Evolutionary conservation across 2,888 invertebrate species (phyloP), one percentile per base, ranked within the genome.

Genomic region (Cinara cedri): DNA sequence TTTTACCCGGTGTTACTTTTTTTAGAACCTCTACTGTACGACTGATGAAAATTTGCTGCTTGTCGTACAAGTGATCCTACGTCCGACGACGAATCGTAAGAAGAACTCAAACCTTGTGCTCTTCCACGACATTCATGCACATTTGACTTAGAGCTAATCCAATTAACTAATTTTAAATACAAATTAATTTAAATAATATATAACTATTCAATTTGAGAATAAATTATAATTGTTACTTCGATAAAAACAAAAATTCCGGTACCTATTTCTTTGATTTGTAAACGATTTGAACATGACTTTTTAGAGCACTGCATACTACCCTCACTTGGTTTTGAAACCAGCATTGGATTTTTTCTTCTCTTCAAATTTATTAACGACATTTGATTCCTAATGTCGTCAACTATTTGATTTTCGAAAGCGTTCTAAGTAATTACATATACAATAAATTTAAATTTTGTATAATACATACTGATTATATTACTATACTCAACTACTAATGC

Each of bases 291-390:
- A 24, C 72, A 72, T 49, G 80, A 80, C 21, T 72, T 87, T 82
- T 90, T 89, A 1, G 85, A 89, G 84, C 85, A 89, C 84, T 89
- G 89, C 49, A 95, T 88, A 70, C 93, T 91, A 19, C 92, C 88
- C 84, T 94, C 94, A 57, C 94, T 94, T 83, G 94, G 94, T n/a
- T 94, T 87, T 60, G 94, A 94, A 0, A 94, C 94, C 63, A n/a
- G n/a, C n/a, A 93, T 91, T 84, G 91, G 90, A 24, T 87, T 87
- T 24, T 87, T 87, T 72, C 93, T 91, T 72, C 92, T 91, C 9
- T 93, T 89, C 55, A 91, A 85, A 84, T 93, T 93, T 3, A 92
- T 91, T 72, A 93, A 85, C 1, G 93, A 93, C 68, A 78, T 70
- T 70, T 78, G 78, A 51, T 78, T 78, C 49, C 68, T 70, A 9